Evolutionary conservation across 2,113 vertebrate species (phyloP), one percentile per base, ranked within the genome.

Genomic region (Microcebus lehilahytsara): DNA sequence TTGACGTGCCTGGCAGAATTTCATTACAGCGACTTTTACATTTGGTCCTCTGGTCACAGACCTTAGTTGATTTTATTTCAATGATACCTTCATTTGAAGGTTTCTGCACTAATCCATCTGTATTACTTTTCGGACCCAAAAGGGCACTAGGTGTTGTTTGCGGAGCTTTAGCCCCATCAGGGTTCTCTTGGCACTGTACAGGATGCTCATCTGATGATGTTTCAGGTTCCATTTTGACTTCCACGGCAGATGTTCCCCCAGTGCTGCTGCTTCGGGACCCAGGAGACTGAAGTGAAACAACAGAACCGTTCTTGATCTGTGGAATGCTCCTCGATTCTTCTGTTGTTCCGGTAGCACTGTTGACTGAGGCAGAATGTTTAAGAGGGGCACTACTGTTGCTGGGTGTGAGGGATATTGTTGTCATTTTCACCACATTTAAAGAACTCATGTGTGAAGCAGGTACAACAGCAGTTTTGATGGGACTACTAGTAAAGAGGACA

Each of bases 371-470:
- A 0, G 99, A 98, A n/a, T 99, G 99, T 95, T 99, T 99, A 89
- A 99, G 96, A 13, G 99, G 98, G 56, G 99, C 98, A 34, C 98
- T 98, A 10, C 97, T 98, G 97, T 98, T 98, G 98, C 98, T 99
- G 0, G 99, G 99, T 4, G 99, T 98, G 42, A 99, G 99, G 19
- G 99, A 99, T 98, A 99, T 99, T 97, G 99, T 98, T 75, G 99
- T 99, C 99, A 99, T 99, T 98, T 99, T 99, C 69, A 99, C 99
- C 98, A 99, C 98, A 85, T 99, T 99, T 97, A 99, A 98, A 8
- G 99, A 99, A 97, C 99, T 99, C 97, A 99, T 98, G 2, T 99
- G 99, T 83, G 99, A 99, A 16, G 99, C 98, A 17, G 99, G 99
- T 94, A 99, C 99, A 95, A 99, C 99, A 6, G 99, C 99, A 3